Evolutionary conservation across 2,888 invertebrate genomes (phyloP).

Genomic region (Elgonia sp.): DNA sequence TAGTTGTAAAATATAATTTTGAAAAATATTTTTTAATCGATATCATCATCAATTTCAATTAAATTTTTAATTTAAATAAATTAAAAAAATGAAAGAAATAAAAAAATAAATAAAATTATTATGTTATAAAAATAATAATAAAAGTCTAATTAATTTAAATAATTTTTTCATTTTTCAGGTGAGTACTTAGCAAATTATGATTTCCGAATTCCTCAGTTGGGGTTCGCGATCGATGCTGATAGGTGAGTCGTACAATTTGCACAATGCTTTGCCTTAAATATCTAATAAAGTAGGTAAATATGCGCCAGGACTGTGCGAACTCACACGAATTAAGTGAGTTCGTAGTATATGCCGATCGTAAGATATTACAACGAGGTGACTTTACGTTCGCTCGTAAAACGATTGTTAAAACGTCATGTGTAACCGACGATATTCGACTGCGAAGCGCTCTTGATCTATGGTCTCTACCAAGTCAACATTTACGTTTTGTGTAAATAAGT

Average conservation of each 20-base stretch:
- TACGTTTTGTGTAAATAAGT: constrained; percentile 20
- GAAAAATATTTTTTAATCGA: too few relatives aligned
- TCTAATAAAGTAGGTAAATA: constrained; percentile 68
- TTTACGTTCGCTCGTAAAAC: constrained; percentile 72
- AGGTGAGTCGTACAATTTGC: constrained; percentile 75
- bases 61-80: too few relatives aligned
- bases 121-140: neutral
- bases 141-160: neutral
- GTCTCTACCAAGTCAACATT: neutral
- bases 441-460: too few relatives aligned
- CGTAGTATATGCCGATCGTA: constrained; percentile 21
- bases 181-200: constrained; percentile 66
- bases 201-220: constrained; percentile 45
- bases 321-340: constrained; percentile 44
- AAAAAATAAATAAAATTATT: neutral
- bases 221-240: constrained; percentile 67
- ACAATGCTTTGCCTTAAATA: constrained; percentile 75
- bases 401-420: constrained; percentile 47
- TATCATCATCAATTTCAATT: too few relatives aligned
- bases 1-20: too few relatives aligned
- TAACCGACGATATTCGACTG: constrained; percentile 45
- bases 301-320: constrained; percentile 61
- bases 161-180: constrained; percentile 63
- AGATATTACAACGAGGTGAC: constrained; percentile 52
- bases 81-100: neutral